These are phyloP conservation scores for Styela plicata DNA, from an alignment of 23 tunicate species.

Conservation along the genomic window DNA sequence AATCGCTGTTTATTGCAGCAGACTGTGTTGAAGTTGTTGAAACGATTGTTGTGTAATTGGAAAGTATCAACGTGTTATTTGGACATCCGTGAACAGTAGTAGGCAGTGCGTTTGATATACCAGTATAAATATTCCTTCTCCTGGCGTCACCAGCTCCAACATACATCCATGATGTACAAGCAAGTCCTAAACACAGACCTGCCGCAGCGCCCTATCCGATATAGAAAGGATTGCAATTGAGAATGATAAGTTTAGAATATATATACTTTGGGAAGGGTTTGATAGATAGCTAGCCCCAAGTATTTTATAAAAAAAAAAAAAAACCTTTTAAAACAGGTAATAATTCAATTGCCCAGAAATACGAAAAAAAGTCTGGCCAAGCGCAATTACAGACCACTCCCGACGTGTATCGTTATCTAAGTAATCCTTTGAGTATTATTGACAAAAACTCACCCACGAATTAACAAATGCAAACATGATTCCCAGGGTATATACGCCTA, in stretches of 20 bases:
- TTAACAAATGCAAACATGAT: constrained; percentile 78
- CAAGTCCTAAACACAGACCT: constrained; percentile 15
- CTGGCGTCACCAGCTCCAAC: background rate
- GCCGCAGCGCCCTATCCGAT: constrained; percentile 11
- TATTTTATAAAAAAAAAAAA: too few species aligned
- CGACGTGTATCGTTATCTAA: too few species aligned
- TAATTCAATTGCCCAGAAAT: too few species aligned
- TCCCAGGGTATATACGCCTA: constrained; percentile 72
- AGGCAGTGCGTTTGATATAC: constrained; percentile 4
- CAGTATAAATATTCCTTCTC: background rate
- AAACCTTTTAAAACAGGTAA: too few species aligned
- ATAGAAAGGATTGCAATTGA: too few species aligned
- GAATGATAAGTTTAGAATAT: too few species aligned
- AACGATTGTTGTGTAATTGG: background rate
- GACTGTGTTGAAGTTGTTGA: background rate
- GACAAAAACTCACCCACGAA: constrained; percentile 50
- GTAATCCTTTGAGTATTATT: too few species aligned
- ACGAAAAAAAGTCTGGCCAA: too few species aligned
- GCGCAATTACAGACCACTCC: too few species aligned
- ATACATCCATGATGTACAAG: constrained; percentile 20
- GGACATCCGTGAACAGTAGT: background rate
- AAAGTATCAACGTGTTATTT: background rate
- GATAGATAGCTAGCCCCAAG: too few species aligned
- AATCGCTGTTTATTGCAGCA: background rate
- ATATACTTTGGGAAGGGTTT: too few species aligned